Percentiles rank a stretch among this genome's conserved stretches.
Evolutionary conservation across 2,113 vertebrate species (phyloP).

Genomic region (Xiphias gladius): DNA sequence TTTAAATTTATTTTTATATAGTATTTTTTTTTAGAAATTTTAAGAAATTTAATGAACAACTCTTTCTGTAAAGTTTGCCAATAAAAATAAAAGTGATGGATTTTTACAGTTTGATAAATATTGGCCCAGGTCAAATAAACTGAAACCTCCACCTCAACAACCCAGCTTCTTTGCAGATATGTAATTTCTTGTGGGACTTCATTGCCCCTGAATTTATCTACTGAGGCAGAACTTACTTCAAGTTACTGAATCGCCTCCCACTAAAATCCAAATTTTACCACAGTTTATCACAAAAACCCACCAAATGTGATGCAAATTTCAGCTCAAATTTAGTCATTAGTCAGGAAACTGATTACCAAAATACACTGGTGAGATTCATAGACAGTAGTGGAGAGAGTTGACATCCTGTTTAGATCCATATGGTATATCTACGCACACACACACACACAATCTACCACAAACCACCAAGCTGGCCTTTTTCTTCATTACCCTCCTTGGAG

Average conservation of each 20-base stretch:
- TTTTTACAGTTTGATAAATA: neutral
- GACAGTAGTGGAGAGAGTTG: neutral
- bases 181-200: neutral
- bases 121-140: neutral
- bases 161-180: neutral
- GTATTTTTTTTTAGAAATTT: neutral
- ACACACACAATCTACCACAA: conserved; percentile 25
- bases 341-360: neutral
- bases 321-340: neutral
- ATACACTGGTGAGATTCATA: neutral
- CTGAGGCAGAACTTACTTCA: neutral
- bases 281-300: neutral
- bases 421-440: neutral
- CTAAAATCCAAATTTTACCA: neutral
- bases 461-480: conserved; percentile 46
- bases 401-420: neutral
- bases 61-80: neutral
- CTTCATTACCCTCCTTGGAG: conserved; percentile 70
- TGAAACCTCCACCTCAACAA: neutral
- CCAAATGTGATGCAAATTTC: neutral
- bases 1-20: neutral
- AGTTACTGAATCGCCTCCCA: neutral
- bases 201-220: neutral
- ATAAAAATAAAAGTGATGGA: neutral
- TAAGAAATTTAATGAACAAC: neutral